Conservation (phyloP, 2,113 vertebrate genomes). For the Scytalopus superciliaris region DNA sequence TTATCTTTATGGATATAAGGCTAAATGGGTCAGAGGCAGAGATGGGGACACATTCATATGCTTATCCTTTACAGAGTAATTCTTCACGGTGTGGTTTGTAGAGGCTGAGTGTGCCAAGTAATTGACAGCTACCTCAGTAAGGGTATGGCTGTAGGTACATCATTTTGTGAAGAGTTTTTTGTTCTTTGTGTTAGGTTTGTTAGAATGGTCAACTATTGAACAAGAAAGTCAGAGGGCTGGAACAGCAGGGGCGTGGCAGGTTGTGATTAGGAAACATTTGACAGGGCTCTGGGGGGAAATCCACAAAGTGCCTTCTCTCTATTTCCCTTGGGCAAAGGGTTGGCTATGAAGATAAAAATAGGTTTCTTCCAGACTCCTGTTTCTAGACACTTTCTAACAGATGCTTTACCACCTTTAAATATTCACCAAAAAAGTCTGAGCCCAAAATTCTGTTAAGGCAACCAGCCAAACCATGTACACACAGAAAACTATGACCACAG, state of each 20-base stretch:
- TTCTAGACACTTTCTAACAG: neutral
- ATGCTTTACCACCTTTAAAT: neutral
- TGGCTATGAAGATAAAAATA: neutral
- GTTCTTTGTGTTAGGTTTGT: neutral
- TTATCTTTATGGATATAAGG: neutral
- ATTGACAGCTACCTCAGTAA: neutral
- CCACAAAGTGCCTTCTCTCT: neutral
- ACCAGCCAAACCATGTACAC: neutral
- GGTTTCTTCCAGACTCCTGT: neutral
- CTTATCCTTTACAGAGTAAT: neutral
- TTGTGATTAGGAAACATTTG: neutral
- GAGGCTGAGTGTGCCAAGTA: neutral
- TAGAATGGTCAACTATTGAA: neutral
- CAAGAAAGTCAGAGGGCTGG: neutral
- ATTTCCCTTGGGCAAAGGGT: neutral
- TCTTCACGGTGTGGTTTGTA: neutral
- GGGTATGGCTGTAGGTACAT: neutral
- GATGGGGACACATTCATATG: neutral
- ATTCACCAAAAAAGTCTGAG: neutral
- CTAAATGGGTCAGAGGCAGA: conserved; percentile 21
- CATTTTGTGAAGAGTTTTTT: neutral
- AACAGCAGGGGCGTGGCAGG: neutral
- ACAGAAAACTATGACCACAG: neutral
- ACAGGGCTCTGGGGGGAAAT: neutral
- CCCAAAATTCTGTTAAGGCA: neutral